Conservation (phyloP, 2,888 invertebrate genomes). For the Lasioglossum malachurum region DNA sequence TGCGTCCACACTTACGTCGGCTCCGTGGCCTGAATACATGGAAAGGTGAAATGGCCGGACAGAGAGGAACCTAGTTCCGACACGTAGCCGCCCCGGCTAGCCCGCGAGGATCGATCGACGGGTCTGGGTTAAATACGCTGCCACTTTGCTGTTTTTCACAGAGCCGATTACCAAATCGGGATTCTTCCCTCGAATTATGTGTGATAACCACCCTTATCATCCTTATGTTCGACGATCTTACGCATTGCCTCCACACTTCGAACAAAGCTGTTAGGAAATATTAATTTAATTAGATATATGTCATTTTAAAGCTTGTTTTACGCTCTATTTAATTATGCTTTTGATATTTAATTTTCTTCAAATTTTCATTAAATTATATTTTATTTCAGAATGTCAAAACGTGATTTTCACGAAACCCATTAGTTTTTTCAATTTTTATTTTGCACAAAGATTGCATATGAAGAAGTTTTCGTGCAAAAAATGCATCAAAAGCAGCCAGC, state of each 20-base stretch:
- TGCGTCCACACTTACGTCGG: constrained; percentile 65
- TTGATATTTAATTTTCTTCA: too few relatives aligned
- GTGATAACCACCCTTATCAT: background rate
- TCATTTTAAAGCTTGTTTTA: too few relatives aligned
- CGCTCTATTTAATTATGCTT: too few relatives aligned
- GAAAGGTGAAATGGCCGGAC: constrained; percentile 18
- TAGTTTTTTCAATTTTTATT: too few relatives aligned
- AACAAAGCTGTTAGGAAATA: too few relatives aligned
- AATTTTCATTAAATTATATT: too few relatives aligned
- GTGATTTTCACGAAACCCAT: too few relatives aligned
- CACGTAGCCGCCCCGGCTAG: background rate
- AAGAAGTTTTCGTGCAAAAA: background rate
- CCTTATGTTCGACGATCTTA: too few relatives aligned
- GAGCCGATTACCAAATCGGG: background rate
- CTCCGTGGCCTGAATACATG: constrained; percentile 44
- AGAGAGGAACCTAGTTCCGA: constrained; percentile 38
- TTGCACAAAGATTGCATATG: too few relatives aligned
- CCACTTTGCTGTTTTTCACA: background rate
- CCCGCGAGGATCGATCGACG: constrained; percentile 28
- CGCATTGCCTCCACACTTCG: too few relatives aligned
- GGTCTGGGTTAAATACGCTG: background rate
- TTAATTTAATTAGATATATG: too few relatives aligned
- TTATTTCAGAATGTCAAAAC: too few relatives aligned
- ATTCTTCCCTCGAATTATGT: background rate
- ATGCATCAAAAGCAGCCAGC: background rate